These are phyloP conservation scores for Stylophora pistillata DNA, from an alignment of 64 coral and sea anemone species.

Conservation along the genomic window DNA sequence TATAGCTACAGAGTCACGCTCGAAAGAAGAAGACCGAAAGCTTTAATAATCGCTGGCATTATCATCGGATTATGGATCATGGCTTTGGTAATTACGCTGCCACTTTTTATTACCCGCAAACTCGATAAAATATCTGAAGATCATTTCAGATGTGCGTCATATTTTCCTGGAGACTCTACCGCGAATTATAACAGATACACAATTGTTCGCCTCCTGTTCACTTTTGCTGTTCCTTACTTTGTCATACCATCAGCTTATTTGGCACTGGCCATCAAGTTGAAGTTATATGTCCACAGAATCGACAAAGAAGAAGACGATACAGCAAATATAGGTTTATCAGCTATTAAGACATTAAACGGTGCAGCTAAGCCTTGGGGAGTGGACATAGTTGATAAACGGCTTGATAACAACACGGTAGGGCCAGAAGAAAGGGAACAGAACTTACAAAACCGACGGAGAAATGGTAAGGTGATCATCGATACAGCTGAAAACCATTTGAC, in stretches of 20 bases:
- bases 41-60: neutral
- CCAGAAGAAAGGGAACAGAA: neutral
- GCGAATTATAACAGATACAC: neutral
- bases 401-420: neutral
- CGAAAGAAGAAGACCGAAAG: neutral
- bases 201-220: neutral
- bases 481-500: neutral
- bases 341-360: neutral
- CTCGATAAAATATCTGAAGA: neutral
- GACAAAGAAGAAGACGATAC: neutral
- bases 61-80: neutral
- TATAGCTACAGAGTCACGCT: neutral
- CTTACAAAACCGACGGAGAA: neutral
- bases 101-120: neutral
- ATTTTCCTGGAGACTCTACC: neutral
- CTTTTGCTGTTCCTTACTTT: neutral
- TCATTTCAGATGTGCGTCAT: neutral
- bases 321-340: neutral
- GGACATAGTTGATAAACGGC: neutral
- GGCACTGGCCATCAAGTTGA: neutral
- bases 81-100: neutral
- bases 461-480: neutral
- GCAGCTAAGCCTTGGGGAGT: neutral
- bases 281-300: neutral
- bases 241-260: neutral